A percentile compares a stretch with the other conserved stretches of the same genome.
phyloP scores from a whole-genome alignment of 2,113 vertebrate species.

The Cynopterus brachyotis region DNA sequence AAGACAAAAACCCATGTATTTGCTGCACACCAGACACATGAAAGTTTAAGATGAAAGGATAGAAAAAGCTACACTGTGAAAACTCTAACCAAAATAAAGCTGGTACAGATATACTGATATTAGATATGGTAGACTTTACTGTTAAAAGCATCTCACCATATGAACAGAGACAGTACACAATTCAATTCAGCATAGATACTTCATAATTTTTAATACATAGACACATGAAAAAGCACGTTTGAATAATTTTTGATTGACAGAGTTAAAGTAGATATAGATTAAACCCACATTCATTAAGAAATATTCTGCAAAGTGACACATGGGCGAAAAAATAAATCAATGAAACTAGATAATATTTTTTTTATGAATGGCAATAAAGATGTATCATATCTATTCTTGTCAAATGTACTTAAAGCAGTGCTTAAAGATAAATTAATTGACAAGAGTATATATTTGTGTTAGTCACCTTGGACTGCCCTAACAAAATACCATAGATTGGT shows the following conservation, averaged over 20 bases:
- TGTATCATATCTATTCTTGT: neutral
- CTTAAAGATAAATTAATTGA: neutral
- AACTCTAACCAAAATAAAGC: neutral
- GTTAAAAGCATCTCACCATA: neutral
- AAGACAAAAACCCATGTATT: neutral
- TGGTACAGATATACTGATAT: neutral
- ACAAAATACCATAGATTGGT: neutral
- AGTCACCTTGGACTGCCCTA: neutral
- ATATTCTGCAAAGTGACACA: neutral
- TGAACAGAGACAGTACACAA: neutral
- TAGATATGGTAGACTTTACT: neutral
- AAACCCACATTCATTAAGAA: neutral
- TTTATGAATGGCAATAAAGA: neutral
- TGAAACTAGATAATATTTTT: neutral
- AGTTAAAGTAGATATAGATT: neutral
- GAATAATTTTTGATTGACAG: neutral
- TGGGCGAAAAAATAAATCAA: neutral
- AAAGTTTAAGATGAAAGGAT: neutral
- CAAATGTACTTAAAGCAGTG: neutral
- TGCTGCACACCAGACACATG: neutral
- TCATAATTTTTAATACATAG: neutral
- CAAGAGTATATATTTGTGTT: neutral
- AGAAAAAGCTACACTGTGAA: neutral
- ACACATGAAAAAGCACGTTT: neutral
- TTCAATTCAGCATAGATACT: neutral